Evolutionary conservation across 2,888 invertebrate species (phyloP), one percentile per base, ranked within the genome.

Genomic region (Muscina levida): DNA sequence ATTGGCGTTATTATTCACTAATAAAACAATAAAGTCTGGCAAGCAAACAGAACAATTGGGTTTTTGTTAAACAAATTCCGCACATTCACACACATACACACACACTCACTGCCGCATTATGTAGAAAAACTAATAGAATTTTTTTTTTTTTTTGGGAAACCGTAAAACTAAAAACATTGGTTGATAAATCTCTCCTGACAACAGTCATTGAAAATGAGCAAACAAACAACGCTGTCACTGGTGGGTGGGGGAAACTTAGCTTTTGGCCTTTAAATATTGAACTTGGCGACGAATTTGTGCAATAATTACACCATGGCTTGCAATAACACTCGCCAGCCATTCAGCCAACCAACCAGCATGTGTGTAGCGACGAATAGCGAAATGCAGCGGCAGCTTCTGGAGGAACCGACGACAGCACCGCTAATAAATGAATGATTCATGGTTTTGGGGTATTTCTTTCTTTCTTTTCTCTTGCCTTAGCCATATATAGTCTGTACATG

Each of bases 251-350:
- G 46, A 59, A 6, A n/a, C 39, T 17, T 15, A 39, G 24, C 13
- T 26, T 26, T n/a, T 68, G 67, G 53, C 53, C 53, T 65, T 56
- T 10, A 57, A 44, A 59, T 15, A 37, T 66, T 72, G 46, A 68
- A 70, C 46, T 74, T 79, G 65, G 24, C 5, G 17, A 15, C 31
- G 31, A 8, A 56, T 56, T 24, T 42, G 59, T 17, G 8, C 39
- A 66, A 59, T 46, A 59, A 59, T 81, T 77, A 72, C 77, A 68
- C 77, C 77, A 80, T 46, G 51, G 22, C 67, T 72, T 73, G 71
- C 57, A 81, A 77, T 46, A 31, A 8, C 31, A n/a, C n/a, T n/a
- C 31, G 31, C 31, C n/a, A 44, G 11, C 44, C 44, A 44, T 11
- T 44, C 11, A 44, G 44, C 11, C 44, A 46, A 46, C 3, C 46